These are phyloP conservation scores for Aptenodytes patagonicus DNA, from an alignment of 2,113 vertebrate genomes.

Conservation along the genomic window DNA sequence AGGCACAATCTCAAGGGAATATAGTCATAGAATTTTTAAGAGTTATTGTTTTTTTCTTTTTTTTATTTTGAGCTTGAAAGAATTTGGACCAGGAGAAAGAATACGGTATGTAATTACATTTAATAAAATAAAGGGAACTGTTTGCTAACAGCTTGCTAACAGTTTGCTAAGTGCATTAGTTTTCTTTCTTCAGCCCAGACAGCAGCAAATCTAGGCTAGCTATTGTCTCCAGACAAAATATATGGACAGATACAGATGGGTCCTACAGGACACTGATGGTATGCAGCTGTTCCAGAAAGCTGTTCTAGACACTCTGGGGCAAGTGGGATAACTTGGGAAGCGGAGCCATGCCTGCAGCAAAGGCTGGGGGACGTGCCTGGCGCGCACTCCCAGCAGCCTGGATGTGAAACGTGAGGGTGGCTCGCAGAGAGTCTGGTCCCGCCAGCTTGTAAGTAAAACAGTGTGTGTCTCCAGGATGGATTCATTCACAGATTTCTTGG, in stretches of 20 bases:
- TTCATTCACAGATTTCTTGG: not conserved
- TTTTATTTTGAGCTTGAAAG: not conserved
- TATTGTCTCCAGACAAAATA: not conserved
- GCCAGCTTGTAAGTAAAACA: not conserved
- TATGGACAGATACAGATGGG: not conserved
- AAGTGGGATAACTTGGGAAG: not conserved
- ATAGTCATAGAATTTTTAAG: not conserved
- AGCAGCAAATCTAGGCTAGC: not conserved
- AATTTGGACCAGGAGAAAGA: not conserved
- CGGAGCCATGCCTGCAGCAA: not conserved
- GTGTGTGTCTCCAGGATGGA: accelerated
- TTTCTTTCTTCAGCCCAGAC: not conserved
- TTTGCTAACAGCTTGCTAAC: not conserved
- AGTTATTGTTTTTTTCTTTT: not conserved
- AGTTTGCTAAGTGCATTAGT: not conserved
- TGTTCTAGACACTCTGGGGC: not conserved
- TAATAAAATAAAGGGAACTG: not conserved
- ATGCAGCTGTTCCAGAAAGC: conserved; percentile 4
- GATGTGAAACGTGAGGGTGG: not conserved
- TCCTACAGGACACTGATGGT: not conserved
- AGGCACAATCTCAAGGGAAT: not conserved
- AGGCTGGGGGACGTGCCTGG: accelerated
- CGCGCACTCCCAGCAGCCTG: accelerated
- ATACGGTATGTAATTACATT: not conserved
- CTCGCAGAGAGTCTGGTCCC: accelerated